Evolutionary conservation across 2,113 vertebrate genomes (phyloP).

Genomic region (Pogona vitticeps): DNA sequence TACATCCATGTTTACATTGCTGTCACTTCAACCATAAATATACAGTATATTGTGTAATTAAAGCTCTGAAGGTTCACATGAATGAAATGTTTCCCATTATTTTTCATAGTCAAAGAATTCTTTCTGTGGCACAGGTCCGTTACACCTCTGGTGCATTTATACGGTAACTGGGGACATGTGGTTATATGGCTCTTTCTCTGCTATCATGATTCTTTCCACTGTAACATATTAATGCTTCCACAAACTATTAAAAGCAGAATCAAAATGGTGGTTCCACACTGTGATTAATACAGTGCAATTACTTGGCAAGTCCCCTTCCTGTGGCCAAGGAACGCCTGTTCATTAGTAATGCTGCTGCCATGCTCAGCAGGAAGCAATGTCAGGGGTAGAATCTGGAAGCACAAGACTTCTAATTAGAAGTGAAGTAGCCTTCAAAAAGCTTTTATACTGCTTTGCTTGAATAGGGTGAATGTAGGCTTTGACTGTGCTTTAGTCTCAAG

Average conservation of each 20-base stretch:
- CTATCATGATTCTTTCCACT: background rate
- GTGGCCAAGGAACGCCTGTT: background rate
- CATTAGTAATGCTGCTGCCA: background rate
- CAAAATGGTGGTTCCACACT: background rate
- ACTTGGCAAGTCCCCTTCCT: background rate
- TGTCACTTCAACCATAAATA: background rate
- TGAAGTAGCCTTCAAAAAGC: background rate
- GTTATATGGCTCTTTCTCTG: background rate
- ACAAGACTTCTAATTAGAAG: background rate
- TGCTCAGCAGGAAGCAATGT: background rate
- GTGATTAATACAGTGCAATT: background rate
- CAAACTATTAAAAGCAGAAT: background rate
- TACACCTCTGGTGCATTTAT: background rate
- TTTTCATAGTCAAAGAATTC: background rate
- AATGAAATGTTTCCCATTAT: background rate
- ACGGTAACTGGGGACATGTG: background rate
- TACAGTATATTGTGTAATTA: too few relatives aligned
- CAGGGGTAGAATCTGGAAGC: background rate
- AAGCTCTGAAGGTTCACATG: background rate
- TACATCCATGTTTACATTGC: background rate
- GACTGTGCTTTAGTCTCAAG: background rate
- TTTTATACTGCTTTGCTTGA: background rate
- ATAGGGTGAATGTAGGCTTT: background rate
- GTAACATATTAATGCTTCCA: background rate
- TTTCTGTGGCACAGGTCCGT: too few relatives aligned